These are phyloP conservation scores for Eclectus roratus DNA, from an alignment of 2,113 vertebrate genomes.

Conservation along the genomic window DNA sequence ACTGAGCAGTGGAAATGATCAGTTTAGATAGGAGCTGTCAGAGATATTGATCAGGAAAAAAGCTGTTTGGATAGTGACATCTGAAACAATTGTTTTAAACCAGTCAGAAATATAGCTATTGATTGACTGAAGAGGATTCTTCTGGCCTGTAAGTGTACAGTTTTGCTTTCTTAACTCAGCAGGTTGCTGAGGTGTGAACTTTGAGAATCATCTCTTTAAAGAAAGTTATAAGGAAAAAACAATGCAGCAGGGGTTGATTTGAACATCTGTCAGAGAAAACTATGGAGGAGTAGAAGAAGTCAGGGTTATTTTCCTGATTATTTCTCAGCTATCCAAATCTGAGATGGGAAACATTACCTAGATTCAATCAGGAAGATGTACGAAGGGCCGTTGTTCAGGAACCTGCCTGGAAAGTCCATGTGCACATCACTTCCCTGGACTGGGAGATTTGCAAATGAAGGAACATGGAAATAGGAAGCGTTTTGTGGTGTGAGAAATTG, in stretches of 20 bases:
- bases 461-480: neutral
- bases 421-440: neutral
- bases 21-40: neutral
- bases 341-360: neutral
- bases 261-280: neutral
- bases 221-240: neutral
- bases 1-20: neutral
- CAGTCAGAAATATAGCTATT: conserved; percentile 46
- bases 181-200: neutral
- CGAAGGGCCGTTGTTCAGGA: neutral
- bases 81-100: conserved; percentile 60
- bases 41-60: conserved; percentile 55
- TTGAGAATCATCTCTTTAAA: neutral
- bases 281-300: neutral
- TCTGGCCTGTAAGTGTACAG: neutral
- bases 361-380: neutral
- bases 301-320: neutral
- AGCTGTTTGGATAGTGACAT: conserved; percentile 39
- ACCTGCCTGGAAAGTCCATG: neutral
- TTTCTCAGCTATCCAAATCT: neutral
- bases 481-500: neutral
- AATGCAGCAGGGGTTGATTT: neutral
- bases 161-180: conserved; percentile 42
- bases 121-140: conserved; percentile 39
- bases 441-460: neutral